Evolutionary conservation across 2,797 vertebrate genomes (phyloP).

Genomic region (Atherinosoma microstoma): DNA sequence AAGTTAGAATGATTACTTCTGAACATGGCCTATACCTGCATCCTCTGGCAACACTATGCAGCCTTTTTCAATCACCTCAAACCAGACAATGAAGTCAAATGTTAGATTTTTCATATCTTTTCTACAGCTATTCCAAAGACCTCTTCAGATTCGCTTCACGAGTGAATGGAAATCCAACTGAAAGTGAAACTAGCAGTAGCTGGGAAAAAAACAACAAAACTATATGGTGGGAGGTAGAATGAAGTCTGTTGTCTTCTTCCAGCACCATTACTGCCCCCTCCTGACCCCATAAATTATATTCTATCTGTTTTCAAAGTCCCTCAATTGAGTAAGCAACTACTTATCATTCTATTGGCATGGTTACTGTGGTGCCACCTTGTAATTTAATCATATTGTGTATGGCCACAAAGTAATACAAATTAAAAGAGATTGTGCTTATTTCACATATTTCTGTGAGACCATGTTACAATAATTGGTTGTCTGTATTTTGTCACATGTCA

Average conservation of each 20-base stretch:
- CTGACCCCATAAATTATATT: neutral
- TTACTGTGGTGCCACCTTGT: neutral
- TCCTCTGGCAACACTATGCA: neutral
- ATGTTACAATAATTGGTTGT: neutral
- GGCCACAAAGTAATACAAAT: neutral
- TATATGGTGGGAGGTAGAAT: neutral
- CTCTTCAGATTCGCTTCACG: neutral
- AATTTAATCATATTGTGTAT: neutral
- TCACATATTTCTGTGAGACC: neutral
- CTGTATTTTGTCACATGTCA: neutral
- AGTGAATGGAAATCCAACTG: neutral
- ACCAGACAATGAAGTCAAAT: neutral
- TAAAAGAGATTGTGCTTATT: neutral
- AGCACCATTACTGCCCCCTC: too few species aligned
- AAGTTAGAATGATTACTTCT: neutral
- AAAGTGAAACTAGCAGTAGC: neutral
- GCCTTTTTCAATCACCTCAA: neutral
- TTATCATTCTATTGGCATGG: neutral
- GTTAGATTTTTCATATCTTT: neutral
- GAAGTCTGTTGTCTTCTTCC: neutral
- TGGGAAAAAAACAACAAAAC: neutral
- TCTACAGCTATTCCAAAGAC: neutral
- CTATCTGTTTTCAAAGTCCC: neutral
- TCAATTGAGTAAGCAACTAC: neutral
- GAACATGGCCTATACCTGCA: neutral